Evolutionary conservation across 2,888 invertebrate genomes (phyloP).

Genomic region (Crematogaster levior): DNA sequence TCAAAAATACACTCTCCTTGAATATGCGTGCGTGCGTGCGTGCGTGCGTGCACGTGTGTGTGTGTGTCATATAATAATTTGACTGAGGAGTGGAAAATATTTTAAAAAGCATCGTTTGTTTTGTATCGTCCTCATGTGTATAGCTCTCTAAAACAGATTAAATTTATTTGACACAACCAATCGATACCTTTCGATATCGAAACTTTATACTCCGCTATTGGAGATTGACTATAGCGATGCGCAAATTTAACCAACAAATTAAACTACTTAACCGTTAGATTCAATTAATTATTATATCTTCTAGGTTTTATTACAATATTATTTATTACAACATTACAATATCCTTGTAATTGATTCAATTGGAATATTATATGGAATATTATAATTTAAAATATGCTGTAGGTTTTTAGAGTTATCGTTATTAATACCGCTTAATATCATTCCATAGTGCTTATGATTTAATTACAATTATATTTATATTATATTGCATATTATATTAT

Average conservation of each 20-base stretch:
- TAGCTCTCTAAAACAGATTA: constrained; percentile 5
- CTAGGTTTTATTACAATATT: no score
- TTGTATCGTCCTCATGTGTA: neutral
- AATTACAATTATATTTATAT: no score
- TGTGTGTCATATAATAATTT: neutral
- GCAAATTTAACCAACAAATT: constrained; percentile 34
- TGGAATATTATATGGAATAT: neutral
- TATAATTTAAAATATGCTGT: neutral
- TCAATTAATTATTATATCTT: constrained; percentile 16
- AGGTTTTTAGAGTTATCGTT: neutral
- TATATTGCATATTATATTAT: no score
- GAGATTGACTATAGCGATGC: neutral
- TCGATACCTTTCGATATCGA: constrained; percentile 29
- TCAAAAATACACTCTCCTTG: neutral
- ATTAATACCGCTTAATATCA: neutral
- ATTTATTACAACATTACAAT: neutral
- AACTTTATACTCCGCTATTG: constrained; percentile 31
- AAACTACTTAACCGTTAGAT: neutral
- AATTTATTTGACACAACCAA: constrained; percentile 34
- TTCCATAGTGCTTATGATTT: neutral
- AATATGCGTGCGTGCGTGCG: no score
- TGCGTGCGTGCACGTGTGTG: neutral
- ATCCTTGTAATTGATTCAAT: neutral
- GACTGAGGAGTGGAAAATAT: neutral
- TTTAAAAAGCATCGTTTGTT: constrained; percentile 13